Conservation (phyloP, 1,140 invertebrate genomes). For the Reticulitermes speratus region DNA sequence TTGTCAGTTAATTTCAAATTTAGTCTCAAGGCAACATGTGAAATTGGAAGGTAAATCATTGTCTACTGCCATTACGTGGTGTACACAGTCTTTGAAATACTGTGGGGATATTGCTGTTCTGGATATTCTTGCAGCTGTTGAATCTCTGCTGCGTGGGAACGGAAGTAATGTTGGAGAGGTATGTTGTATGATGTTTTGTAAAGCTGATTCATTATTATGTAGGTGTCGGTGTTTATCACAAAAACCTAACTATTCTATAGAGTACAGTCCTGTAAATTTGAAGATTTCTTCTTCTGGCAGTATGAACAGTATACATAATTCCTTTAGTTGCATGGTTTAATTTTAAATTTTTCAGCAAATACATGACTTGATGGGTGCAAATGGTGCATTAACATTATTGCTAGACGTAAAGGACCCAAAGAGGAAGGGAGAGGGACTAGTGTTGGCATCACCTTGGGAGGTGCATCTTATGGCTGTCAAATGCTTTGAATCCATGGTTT, state of each 20-base stretch:
- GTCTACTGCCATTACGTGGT: slow-evolving; percentile 45
- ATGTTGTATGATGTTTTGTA: slow-evolving; percentile 8
- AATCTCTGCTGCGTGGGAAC: slow-evolving; percentile 27
- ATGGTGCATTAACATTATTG: slow-evolving; percentile 22
- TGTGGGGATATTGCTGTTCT: slow-evolving; percentile 31
- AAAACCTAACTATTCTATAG: too few relatives aligned
- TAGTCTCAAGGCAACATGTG: slow-evolving; percentile 44
- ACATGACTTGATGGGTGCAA: slow-evolving; percentile 19
- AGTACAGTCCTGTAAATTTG: too few relatives aligned
- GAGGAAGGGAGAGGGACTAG: not conserved
- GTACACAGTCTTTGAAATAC: slow-evolving; percentile 44
- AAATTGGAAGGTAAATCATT: slow-evolving; percentile 45
- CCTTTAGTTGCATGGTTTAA: not conserved
- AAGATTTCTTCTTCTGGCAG: too few relatives aligned
- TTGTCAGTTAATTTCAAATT: slow-evolving; percentile 47
- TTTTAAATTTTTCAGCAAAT: slow-evolving; percentile 10
- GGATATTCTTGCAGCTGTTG: slow-evolving; percentile 32
- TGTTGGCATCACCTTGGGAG: slow-evolving; percentile 24
- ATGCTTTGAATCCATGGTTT: slow-evolving; percentile 27
- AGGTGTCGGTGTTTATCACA: too few relatives aligned
- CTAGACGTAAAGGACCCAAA: not conserved
- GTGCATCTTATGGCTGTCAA: slow-evolving; percentile 9
- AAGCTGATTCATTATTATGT: not conserved
- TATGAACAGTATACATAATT: too few relatives aligned
- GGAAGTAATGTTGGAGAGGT: slow-evolving; percentile 22